phyloP scores from a whole-genome alignment of 53 echinoderm and acorn worm species.

The Temnopleurus reevesii region DNA sequence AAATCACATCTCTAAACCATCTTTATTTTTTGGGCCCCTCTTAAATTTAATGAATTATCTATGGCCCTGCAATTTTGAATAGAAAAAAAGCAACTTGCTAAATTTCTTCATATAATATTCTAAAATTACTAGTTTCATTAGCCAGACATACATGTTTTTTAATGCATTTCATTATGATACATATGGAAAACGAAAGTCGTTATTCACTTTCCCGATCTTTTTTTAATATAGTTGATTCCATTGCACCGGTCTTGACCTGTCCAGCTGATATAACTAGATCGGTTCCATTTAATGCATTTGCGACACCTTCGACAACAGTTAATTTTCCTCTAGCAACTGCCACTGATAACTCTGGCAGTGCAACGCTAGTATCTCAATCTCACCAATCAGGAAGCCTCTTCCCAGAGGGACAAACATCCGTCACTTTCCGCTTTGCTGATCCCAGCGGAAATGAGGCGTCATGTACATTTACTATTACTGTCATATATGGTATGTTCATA shows the following conservation, averaged over 20 bases:
- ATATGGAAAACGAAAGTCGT: too few relatives aligned
- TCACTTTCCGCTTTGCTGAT: constrained; percentile 45
- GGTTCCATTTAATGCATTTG: neutral
- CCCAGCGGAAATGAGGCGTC: constrained; percentile 15
- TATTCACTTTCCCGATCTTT: too few relatives aligned
- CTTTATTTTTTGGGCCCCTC: too few relatives aligned
- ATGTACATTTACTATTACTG: neutral
- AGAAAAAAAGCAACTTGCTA: too few relatives aligned
- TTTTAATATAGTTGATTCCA: constrained; percentile 1
- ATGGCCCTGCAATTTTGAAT: too few relatives aligned
- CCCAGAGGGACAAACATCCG: constrained; percentile 39
- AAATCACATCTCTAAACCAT: too few relatives aligned
- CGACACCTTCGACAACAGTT: neutral
- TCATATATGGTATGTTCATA: neutral
- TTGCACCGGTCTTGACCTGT: neutral
- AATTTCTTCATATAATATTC: too few relatives aligned
- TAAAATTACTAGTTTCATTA: too few relatives aligned
- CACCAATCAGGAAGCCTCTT: constrained; percentile 43
- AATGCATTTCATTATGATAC: too few relatives aligned
- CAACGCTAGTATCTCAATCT: neutral
- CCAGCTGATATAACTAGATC: neutral
- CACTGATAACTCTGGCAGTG: constrained; percentile 58
- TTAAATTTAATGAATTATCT: too few relatives aligned
- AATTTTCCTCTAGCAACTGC: constrained; percentile 58
- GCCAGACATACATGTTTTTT: too few relatives aligned